Evolutionary conservation across 1,140 invertebrate genomes (phyloP).

Genomic region (Branchinecta lynchi): DNA sequence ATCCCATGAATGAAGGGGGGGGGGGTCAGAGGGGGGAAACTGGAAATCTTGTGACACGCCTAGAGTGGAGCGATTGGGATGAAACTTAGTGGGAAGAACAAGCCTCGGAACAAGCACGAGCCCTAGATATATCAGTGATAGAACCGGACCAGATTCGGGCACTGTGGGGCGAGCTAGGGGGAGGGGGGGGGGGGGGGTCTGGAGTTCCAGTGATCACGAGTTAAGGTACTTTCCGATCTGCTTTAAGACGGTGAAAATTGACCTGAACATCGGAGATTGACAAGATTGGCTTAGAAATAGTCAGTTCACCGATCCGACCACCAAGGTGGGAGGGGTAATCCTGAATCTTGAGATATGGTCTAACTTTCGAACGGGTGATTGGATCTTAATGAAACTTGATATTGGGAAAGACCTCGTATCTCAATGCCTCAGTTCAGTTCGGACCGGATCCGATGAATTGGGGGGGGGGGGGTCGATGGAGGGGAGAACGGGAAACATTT

Average conservation of each 20-base stretch:
- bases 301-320: slow-evolving; percentile 1
- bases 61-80: not conserved
- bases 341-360: no score
- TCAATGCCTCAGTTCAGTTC: no score
- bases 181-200: not conserved
- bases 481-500: no score
- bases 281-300: slow-evolving; percentile 13
- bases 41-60: not conserved
- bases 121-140: not conserved
- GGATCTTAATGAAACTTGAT: no score
- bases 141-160: not conserved
- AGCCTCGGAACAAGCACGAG: no score
- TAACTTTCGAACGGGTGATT: no score
- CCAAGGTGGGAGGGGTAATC: no score
- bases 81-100: slow-evolving; percentile 4
- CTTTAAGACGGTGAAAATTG: slow-evolving; percentile 9
- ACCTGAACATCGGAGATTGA: not conserved
- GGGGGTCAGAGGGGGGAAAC: slow-evolving; percentile 8
- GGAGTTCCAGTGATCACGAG: no score
- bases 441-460: no score
- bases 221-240: not conserved
- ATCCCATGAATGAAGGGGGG: not conserved
- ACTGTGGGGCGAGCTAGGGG: no score
- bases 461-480: no score
- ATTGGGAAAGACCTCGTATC: no score